These are phyloP conservation scores for Protosalanx chinensis DNA, from an alignment of 2,797 vertebrate species.

Conservation along the genomic window DNA sequence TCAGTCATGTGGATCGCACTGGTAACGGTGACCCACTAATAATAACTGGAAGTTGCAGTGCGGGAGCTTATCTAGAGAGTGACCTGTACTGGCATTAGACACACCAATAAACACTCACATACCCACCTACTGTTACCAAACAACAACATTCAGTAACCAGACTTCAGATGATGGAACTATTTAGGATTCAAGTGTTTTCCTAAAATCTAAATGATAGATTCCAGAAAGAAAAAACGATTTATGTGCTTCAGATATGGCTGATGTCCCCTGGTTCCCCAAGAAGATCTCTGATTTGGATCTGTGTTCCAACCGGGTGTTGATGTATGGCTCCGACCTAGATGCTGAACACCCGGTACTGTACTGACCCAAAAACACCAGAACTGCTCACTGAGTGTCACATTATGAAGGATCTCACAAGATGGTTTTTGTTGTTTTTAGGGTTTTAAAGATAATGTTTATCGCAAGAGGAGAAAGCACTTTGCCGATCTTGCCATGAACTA, in stretches of 20 bases:
- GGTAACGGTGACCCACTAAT: too few species aligned
- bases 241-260: slow-evolving; percentile 76
- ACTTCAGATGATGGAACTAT: slow-evolving; percentile 14
- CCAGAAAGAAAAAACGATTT: background rate
- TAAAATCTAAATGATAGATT: background rate
- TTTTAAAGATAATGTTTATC: slow-evolving; percentile 95
- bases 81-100: background rate
- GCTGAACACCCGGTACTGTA: slow-evolving; percentile 89
- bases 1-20: too few species aligned
- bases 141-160: background rate
- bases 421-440: slow-evolving; percentile 72
- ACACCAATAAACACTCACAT: background rate
- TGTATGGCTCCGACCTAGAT: slow-evolving; percentile 96
- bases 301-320: slow-evolving; percentile 92
- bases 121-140: too few species aligned
- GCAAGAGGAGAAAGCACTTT: slow-evolving; percentile 91
- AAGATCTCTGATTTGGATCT: slow-evolving; percentile 96
- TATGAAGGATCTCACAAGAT: background rate
- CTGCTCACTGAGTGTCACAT: background rate
- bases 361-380: background rate
- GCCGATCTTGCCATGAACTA: slow-evolving; percentile 89
- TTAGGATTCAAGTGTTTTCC: background rate
- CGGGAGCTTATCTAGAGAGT: background rate
- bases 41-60: too few species aligned
- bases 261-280: slow-evolving; percentile 93